These are phyloP conservation scores for Parochlus steinenii DNA, from an alignment of 2,888 invertebrate genomes.

Conservation along the genomic window DNA sequence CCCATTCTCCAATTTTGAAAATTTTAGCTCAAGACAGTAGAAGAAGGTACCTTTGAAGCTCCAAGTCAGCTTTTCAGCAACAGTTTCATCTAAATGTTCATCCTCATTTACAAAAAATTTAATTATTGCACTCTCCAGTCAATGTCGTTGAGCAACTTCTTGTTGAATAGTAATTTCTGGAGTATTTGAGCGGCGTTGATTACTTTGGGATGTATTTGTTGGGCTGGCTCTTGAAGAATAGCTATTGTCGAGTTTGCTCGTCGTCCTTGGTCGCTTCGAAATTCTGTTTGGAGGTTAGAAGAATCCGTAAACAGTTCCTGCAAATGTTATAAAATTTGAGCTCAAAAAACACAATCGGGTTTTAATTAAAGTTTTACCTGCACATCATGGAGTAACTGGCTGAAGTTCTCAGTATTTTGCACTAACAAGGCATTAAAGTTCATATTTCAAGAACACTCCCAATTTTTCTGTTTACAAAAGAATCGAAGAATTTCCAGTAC, in stretches of 20 bases:
- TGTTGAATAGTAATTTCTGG: slow-evolving; percentile 30
- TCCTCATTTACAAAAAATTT: slow-evolving; percentile 42
- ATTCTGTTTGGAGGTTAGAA: slow-evolving; percentile 3
- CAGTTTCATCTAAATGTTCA: slow-evolving; percentile 34
- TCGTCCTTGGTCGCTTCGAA: neutral
- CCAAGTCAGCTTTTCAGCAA: slow-evolving; percentile 33
- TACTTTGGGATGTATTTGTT: slow-evolving; percentile 22
- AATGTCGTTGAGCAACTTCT: slow-evolving; percentile 22
- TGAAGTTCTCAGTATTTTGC: slow-evolving; percentile 38
- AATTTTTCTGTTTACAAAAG: slow-evolving; percentile 35
- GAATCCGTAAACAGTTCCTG: slow-evolving; percentile 31
- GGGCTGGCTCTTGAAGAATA: slow-evolving; percentile 41
- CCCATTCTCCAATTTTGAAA: slow-evolving; percentile 45
- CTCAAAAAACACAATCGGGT: too few relatives aligned
- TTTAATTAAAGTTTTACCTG: too few relatives aligned
- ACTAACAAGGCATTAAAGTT: slow-evolving; percentile 48
- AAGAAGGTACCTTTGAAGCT: slow-evolving; percentile 52
- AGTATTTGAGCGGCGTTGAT: slow-evolving; percentile 44
- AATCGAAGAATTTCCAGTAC: too few relatives aligned
- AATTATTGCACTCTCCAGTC: slow-evolving; percentile 50
- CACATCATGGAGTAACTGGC: slow-evolving; percentile 33
- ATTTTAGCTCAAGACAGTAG: slow-evolving; percentile 48
- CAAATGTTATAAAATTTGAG: too few relatives aligned
- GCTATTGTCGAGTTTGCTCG: slow-evolving; percentile 28
- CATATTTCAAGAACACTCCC: slow-evolving; percentile 37